Conservation (phyloP, 2,113 vertebrate species). For the Myocastor coypus region DNA sequence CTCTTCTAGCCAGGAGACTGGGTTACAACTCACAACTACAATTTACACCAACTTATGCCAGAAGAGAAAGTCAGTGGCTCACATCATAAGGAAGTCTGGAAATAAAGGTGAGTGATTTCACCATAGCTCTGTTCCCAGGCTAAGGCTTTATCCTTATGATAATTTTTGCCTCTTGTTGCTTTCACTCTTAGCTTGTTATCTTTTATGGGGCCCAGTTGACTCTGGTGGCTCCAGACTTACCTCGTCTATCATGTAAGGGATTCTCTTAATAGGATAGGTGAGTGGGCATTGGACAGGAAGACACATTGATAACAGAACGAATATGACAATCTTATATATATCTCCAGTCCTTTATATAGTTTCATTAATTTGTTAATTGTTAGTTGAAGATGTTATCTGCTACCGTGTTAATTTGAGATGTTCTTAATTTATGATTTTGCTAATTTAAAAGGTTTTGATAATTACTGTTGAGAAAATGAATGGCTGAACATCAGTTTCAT, state of each 20-base stretch:
- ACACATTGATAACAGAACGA: not conserved
- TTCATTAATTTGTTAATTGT: not conserved
- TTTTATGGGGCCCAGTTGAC: not conserved
- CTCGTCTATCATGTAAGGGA: not conserved
- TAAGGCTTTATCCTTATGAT: not conserved
- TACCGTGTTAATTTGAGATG: not conserved
- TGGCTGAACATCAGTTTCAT: not conserved
- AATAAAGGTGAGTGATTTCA: not conserved
- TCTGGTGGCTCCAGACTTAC: not conserved
- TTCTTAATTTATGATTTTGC: not conserved
- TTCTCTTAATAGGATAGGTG: not conserved
- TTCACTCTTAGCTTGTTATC: not conserved
- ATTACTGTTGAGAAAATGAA: not conserved
- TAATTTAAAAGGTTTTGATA: conserved; percentile 37
- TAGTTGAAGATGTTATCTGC: not conserved
- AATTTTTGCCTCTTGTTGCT: not conserved
- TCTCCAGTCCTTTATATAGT: not conserved
- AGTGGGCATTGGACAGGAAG: not conserved
- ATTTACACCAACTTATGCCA: not conserved
- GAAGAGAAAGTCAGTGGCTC: not conserved
- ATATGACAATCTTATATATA: not conserved
- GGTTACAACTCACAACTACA: not conserved
- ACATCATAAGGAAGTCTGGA: not conserved
- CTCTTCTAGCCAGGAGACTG: not conserved
- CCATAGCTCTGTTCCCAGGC: not conserved